phyloP scores from a whole-genome alignment of 2,888 invertebrate genomes.

The Atrina japonica region DNA sequence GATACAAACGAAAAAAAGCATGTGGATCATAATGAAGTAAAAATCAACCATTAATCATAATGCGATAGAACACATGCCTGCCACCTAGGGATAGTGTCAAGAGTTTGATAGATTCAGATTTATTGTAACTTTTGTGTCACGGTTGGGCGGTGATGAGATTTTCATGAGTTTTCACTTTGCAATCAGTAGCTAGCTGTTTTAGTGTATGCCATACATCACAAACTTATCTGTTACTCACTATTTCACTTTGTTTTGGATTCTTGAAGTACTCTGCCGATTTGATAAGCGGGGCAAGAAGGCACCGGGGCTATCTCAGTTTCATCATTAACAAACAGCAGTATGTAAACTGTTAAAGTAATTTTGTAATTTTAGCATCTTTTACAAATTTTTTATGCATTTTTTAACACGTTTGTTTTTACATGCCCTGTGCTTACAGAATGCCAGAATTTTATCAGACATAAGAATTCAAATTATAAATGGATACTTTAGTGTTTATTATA shows the following conservation, averaged over 20 bases:
- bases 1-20: conserved; percentile 4
- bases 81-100: conserved; percentile 24
- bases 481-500: too few species aligned
- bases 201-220: too few species aligned
- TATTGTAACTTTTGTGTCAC: conserved; percentile 25
- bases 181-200: too few species aligned
- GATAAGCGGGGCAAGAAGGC: conserved; percentile 15
- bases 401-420: too few species aligned
- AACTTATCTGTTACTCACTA: too few species aligned
- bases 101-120: conserved; percentile 26
- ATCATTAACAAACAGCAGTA: conserved; percentile 16
- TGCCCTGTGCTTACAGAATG: too few species aligned
- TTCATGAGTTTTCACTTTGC: conserved; percentile 16
- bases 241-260: too few species aligned
- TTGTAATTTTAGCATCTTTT: too few species aligned
- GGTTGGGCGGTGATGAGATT: conserved; percentile 27
- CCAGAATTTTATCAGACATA: too few species aligned
- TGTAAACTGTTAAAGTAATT: too few species aligned
- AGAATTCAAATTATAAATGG: too few species aligned
- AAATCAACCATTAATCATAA: conserved; percentile 9
- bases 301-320: conserved; percentile 13
- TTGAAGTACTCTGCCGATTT: not conserved
- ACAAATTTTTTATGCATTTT: too few species aligned
- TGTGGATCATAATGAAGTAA: conserved; percentile 5
- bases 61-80: conserved; percentile 25